A percentile compares a stretch with the other conserved stretches of the same genome.
Evolutionary conservation across 2,888 invertebrate genomes (phyloP).

Genomic region (Drosophila tanythrix): DNA sequence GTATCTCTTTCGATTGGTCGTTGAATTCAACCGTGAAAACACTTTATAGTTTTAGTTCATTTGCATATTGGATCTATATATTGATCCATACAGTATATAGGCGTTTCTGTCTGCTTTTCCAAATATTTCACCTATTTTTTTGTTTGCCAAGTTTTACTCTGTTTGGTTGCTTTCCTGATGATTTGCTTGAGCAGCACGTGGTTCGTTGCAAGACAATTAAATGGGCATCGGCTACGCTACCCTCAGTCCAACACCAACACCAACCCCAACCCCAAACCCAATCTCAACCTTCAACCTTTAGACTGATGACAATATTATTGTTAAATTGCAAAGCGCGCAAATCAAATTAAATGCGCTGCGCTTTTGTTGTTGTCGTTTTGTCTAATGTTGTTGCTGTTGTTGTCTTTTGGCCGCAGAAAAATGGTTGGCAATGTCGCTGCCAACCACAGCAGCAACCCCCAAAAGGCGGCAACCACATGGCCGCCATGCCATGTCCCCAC

Average conservation of each 20-base stretch:
- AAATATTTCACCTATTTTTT: not conserved
- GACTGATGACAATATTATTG: conserved; percentile 79
- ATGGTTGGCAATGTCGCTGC: conserved; percentile 79
- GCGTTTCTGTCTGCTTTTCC: not conserved
- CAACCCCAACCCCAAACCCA: conserved; percentile 6
- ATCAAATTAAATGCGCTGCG: conserved; percentile 74
- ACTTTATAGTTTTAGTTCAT: not conserved
- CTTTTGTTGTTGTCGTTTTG: conserved; percentile 24
- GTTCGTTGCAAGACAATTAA: conserved; percentile 55
- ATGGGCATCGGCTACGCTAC: conserved; percentile 61
- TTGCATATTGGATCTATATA: not conserved
- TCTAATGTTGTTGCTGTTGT: conserved; percentile 21
- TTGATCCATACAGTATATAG: too few species aligned
- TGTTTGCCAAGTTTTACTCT: not conserved
- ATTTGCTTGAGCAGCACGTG: conserved; percentile 18
- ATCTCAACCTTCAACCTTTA: conserved; percentile 18
- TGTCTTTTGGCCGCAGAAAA: conserved; percentile 74
- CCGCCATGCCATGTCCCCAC: conserved; percentile 56
- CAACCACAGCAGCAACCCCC: conserved; percentile 75
- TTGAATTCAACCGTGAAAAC: not conserved
- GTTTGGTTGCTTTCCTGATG: not conserved
- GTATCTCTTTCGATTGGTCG: not conserved
- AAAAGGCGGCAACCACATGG: conserved; percentile 58
- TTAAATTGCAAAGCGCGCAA: conserved; percentile 80
- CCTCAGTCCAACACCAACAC: conserved; percentile 28